Evolutionary conservation across 2,888 invertebrate genomes (phyloP), one percentile per base, ranked within the genome.

Genomic region (Drosophila anomalata): DNA sequence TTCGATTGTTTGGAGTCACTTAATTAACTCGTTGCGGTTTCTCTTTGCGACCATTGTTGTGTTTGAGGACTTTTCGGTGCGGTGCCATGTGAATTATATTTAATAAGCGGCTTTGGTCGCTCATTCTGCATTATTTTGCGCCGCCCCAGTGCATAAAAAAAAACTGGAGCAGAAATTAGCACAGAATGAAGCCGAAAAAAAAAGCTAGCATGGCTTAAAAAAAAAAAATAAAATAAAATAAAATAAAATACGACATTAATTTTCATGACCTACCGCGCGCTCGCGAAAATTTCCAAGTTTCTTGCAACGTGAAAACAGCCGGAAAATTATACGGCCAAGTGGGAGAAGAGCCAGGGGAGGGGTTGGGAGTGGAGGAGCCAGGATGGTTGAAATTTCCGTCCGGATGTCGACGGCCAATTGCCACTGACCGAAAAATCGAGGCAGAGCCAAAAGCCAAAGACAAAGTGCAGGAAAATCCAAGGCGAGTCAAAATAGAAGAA

Each of bases 271-370:
- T 41, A 31, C 55, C 33, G 72, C 73, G 69, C 75, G 71, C 41
- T 17, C 17, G 36, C 36, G 12, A 41, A 78, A 89, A 87, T 87
- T 83, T 84, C 84, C 79, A 79, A 82, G 78, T 61, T 87, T 87
- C 82, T 1, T 80, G 87, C 75, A 66, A 80, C 75, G 77, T 80
- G 79, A 80, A 85, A 85, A 77, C 79, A 79, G 78, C 79, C 89
- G 83, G 89, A 88, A 88, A 89, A 89, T 89, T 87, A 82, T 79
- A 83, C 77, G 61, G 79, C 59, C 62, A 70, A 50, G 14, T 8
- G 8, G 36, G 11, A n/a, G 11, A 17, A 53, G 22, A n/a, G 14
- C 2, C 17, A 17, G 26, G 20, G 31, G 31, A 17, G 12, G 24
- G 7, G 8, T 17, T 2, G 5, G n/a, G 17, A 7, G 17, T 5